Evolutionary conservation across 1,140 invertebrate genomes (phyloP).

Genomic region (Periplaneta americana): DNA sequence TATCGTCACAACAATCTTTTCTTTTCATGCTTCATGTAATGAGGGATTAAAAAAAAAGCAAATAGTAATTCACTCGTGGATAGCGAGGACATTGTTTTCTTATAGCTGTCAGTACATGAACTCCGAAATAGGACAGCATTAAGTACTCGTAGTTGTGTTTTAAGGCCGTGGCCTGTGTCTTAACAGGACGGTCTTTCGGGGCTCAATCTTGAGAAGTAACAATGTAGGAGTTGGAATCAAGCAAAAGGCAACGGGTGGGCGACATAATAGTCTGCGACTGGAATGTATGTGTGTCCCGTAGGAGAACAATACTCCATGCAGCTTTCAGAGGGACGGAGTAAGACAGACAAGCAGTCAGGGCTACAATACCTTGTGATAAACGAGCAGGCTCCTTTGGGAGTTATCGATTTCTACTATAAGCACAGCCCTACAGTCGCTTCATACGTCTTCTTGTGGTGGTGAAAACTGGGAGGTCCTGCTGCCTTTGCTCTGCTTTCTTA

Average conservation of each 20-base stretch:
- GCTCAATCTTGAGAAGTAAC: background rate
- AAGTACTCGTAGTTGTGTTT: background rate
- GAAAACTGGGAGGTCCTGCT: background rate
- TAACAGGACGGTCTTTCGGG: background rate
- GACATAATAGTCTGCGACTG: background rate
- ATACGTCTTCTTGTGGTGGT: background rate
- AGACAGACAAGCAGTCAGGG: background rate
- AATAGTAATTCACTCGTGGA: no score
- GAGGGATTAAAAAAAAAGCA: no score
- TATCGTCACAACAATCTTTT: no score
- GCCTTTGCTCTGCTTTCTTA: background rate
- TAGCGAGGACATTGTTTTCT: no score
- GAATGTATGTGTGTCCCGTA: background rate
- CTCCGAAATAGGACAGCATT: no score
- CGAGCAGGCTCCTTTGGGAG: background rate
- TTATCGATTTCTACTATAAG: background rate
- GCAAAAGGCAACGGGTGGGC: background rate
- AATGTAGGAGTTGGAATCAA: background rate
- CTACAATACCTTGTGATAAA: background rate
- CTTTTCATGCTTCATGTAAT: no score
- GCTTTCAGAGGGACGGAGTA: background rate
- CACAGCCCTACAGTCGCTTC: background rate
- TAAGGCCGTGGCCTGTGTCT: background rate
- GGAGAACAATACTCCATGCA: background rate
- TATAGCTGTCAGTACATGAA: no score